Conservation (phyloP, 2,113 vertebrate genomes). For the Leptobrachium leishanense region DNA sequence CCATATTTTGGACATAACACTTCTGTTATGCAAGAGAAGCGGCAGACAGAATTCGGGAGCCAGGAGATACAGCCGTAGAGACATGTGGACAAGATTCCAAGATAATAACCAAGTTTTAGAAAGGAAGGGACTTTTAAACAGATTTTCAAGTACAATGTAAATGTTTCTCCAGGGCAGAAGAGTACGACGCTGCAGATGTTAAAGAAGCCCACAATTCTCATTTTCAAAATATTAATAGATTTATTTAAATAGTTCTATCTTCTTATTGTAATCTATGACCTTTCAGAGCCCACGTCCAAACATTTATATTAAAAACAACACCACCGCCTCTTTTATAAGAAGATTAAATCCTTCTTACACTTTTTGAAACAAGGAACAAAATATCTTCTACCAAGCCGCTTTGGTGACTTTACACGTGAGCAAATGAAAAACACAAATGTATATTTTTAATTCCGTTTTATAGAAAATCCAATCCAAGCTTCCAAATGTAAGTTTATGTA, state of each 20-base stretch:
- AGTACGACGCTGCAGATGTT: not conserved
- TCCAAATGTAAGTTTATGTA: no score
- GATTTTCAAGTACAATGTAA: conserved; percentile 13
- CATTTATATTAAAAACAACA: conserved; percentile 31
- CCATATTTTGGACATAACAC: not conserved
- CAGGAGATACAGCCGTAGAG: not conserved
- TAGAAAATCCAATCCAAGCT: no score
- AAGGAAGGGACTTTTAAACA: conserved; percentile 9
- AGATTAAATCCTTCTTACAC: conserved; percentile 1
- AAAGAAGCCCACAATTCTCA: no score
- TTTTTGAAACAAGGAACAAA: not conserved
- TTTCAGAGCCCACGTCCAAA: conserved; percentile 20
- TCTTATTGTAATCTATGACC: conserved; percentile 1
- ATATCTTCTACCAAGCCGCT: not conserved
- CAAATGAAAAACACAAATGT: no score
- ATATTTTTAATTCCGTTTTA: no score
- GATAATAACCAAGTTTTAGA: conserved; percentile 3
- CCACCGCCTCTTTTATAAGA: conserved; percentile 31
- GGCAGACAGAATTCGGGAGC: conserved; percentile 1
- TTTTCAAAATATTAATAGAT: no score
- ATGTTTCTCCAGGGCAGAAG: not conserved
- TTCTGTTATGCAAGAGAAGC: not conserved
- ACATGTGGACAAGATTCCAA: conserved; percentile 1
- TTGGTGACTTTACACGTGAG: not conserved
- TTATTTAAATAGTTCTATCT: conserved; percentile 12